A percentile compares a stretch with the other conserved stretches of the same genome.
Evolutionary conservation across 1,140 invertebrate species (phyloP).

Genomic region (Stenopsyche tienmushanensis): DNA sequence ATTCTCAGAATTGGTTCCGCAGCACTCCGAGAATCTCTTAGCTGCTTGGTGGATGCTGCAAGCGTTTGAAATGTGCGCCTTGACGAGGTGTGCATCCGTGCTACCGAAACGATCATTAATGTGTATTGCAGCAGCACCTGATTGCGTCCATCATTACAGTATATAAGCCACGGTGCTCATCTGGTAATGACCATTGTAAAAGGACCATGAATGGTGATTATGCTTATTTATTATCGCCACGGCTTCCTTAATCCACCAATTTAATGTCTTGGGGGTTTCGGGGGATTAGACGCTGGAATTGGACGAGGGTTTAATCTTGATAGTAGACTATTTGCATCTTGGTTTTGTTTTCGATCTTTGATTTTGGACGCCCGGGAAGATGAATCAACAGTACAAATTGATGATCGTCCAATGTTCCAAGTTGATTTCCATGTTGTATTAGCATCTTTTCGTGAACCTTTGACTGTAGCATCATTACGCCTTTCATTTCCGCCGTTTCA

Average conservation of each 20-base stretch:
- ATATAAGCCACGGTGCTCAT: background rate
- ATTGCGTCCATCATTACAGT: constrained; percentile 17
- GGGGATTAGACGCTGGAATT: no score
- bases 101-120: constrained; percentile 21
- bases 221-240: background rate
- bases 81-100: background rate
- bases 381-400: background rate
- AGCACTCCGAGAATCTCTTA: no score
- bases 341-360: background rate
- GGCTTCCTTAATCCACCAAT: no score
- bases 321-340: no score
- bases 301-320: no score
- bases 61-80: background rate
- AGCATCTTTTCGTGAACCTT: constrained; percentile 4
- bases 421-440: no score
- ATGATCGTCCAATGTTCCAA: background rate
- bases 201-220: constrained; percentile 18
- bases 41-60: no score
- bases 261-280: no score
- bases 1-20: background rate
- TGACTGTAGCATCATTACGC: constrained; percentile 22
- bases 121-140: constrained; percentile 11
- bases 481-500: constrained; percentile 23
- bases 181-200: constrained; percentile 17
- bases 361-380: background rate